Conservation (phyloP, 2,888 invertebrate species). For the Lasioglossum zephyrum region DNA sequence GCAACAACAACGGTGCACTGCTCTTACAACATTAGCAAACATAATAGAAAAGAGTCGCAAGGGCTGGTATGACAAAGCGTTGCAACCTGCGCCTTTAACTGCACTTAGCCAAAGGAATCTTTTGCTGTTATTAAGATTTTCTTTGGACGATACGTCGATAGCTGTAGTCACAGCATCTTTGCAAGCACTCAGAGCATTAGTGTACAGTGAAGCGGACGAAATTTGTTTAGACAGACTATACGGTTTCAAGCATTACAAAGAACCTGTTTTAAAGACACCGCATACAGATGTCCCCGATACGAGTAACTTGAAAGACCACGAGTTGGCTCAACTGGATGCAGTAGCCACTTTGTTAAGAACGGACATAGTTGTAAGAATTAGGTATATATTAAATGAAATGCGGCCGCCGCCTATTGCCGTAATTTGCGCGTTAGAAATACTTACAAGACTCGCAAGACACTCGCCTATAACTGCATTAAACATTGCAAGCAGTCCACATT, state of each 20-base stretch:
- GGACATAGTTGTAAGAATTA: conserved; percentile 90
- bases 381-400: conserved; percentile 90
- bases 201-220: conserved; percentile 93
- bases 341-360: conserved; percentile 90
- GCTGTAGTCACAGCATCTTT: conserved; percentile 91
- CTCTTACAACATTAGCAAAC: conserved; percentile 92
- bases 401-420: conserved; percentile 90
- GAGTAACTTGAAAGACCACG: conserved; percentile 92
- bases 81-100: conserved; percentile 89
- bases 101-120: conserved; percentile 88
- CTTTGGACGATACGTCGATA: conserved; percentile 93
- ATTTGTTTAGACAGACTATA: conserved; percentile 89
- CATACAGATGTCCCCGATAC: conserved; percentile 85
- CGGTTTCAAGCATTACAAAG: conserved; percentile 85
- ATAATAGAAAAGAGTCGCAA: conserved; percentile 89
- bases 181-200: conserved; percentile 90
- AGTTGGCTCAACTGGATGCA: conserved; percentile 93
- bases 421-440: conserved; percentile 90
- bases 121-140: conserved; percentile 92
- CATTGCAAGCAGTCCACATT: conserved; percentile 87
- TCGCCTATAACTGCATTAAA: conserved; percentile 88
- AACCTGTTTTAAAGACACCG: conserved; percentile 77
- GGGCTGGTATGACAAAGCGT: conserved; percentile 91
- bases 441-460: conserved; percentile 92
- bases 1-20: conserved; percentile 93